Conservation (phyloP, 2,797 vertebrate genomes). For the Gymnoscopelus braueri region DNA sequence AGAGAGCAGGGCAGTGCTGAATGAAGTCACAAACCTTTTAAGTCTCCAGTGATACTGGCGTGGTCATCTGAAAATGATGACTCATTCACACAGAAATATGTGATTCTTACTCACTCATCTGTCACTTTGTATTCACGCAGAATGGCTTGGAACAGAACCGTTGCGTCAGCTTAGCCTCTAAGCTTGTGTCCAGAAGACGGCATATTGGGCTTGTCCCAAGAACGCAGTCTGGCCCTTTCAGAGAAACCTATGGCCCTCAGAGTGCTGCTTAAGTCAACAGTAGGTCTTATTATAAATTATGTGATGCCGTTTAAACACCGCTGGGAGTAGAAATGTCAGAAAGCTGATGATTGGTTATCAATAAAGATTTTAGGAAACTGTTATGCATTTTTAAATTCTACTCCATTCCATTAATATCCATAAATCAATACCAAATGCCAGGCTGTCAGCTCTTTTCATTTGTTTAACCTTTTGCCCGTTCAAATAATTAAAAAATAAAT, state of each 20-base stretch:
- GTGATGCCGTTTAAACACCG: neutral
- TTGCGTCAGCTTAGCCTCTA: slow-evolving; percentile 65
- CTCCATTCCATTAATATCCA: too few species aligned
- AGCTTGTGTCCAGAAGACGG: slow-evolving; percentile 66
- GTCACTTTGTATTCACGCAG: slow-evolving; percentile 59
- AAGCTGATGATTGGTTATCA: slow-evolving; percentile 22
- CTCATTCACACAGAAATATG: slow-evolving; percentile 85
- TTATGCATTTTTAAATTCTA: neutral
- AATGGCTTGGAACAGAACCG: slow-evolving; percentile 70
- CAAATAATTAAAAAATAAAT: too few species aligned
- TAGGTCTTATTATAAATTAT: too few species aligned
- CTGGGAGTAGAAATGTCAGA: slow-evolving; percentile 16
- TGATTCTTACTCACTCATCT: slow-evolving; percentile 82
- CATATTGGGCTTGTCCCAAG: slow-evolving; percentile 44
- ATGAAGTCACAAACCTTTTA: slow-evolving; percentile 72
- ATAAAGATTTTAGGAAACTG: neutral
- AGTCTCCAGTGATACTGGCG: slow-evolving; percentile 80
- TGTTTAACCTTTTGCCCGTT: too few species aligned
- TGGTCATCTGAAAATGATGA: slow-evolving; percentile 85
- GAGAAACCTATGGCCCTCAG: slow-evolving; percentile 15
- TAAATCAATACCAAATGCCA: too few species aligned
- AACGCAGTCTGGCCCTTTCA: slow-evolving; percentile 26
- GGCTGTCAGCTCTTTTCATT: too few species aligned
- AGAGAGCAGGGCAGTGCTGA: slow-evolving; percentile 40
- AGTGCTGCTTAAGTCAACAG: slow-evolving; percentile 29